phyloP scores from a whole-genome alignment of 2,797 vertebrate genomes.

The Dallia pectoralis region DNA sequence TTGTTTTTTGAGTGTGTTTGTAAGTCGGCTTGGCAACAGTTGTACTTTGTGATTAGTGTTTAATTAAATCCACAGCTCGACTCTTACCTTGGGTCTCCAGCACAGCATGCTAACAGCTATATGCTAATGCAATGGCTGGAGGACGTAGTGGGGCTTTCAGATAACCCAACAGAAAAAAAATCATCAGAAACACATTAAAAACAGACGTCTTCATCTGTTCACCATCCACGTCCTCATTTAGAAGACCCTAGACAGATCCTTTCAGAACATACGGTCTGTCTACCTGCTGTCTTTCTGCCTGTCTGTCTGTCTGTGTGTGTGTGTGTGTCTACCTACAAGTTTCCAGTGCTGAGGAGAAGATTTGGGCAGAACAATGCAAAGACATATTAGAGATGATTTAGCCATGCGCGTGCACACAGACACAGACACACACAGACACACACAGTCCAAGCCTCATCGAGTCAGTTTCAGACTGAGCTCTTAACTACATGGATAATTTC shows the following conservation, averaged over 20 bases:
- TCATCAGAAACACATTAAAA: conserved; percentile 74
- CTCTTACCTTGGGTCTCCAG: neutral
- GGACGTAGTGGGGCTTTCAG: conserved; percentile 67
- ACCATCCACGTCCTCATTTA: conserved; percentile 63
- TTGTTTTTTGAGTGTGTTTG: neutral
- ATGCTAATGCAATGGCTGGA: conserved; percentile 50
- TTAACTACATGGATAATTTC: conserved; percentile 78
- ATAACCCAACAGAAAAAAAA: conserved; percentile 72
- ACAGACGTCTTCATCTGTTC: conserved; percentile 67
- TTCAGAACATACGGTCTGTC: conserved; percentile 62
- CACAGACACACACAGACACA: conserved; percentile 34
- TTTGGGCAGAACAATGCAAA: conserved; percentile 52
- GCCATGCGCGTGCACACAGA: conserved; percentile 34
- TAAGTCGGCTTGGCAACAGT: neutral
- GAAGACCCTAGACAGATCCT: conserved; percentile 65
- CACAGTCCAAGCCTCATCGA: conserved; percentile 60
- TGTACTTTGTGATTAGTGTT: neutral
- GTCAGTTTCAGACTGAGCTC: conserved; percentile 58
- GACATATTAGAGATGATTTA: conserved; percentile 48
- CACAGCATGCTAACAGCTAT: conserved; percentile 23
- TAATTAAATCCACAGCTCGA: neutral
- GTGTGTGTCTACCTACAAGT: neutral
- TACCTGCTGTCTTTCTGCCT: conserved; percentile 42
- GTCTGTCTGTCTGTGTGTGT: neutral
- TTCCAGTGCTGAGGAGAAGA: conserved; percentile 19